These are phyloP conservation scores for Muscina levida DNA, from an alignment of 2,888 invertebrate genomes.

Conservation along the genomic window DNA sequence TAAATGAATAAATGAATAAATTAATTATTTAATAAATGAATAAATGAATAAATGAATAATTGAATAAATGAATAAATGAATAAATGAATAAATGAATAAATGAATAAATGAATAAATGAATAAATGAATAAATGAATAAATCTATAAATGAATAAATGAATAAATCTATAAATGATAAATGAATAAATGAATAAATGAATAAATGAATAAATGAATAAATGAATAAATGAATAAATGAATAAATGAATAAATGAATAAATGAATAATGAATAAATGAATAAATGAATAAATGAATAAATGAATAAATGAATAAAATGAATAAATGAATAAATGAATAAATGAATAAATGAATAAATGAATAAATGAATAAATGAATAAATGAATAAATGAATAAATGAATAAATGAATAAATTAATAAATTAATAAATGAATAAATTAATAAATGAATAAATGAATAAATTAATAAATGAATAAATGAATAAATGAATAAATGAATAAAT, in stretches of 20 bases:
- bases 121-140: conserved; percentile 8
- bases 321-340: conserved; percentile 15
- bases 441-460: no score
- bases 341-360: conserved; percentile 49
- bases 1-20: no score
- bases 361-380: conserved; percentile 50
- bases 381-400: conserved; percentile 45
- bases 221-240: conserved; percentile 17
- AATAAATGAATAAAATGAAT: conserved; percentile 20
- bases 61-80: no score
- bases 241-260: no score
- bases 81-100: conserved; percentile 9
- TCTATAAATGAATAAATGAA: no score
- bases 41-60: conserved; percentile 8
- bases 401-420: background rate
- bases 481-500: no score
- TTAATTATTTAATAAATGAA: background rate
- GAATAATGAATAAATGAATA: no score
- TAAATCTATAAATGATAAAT: no score
- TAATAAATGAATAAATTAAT: no score
- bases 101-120: conserved; percentile 6
- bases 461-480: conserved; percentile 29
- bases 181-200: conserved; percentile 8
- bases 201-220: conserved; percentile 11
- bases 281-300: conserved; percentile 5